Evolutionary conservation across 1,140 invertebrate species (phyloP).

Genomic region (Bombus consobrinus): DNA sequence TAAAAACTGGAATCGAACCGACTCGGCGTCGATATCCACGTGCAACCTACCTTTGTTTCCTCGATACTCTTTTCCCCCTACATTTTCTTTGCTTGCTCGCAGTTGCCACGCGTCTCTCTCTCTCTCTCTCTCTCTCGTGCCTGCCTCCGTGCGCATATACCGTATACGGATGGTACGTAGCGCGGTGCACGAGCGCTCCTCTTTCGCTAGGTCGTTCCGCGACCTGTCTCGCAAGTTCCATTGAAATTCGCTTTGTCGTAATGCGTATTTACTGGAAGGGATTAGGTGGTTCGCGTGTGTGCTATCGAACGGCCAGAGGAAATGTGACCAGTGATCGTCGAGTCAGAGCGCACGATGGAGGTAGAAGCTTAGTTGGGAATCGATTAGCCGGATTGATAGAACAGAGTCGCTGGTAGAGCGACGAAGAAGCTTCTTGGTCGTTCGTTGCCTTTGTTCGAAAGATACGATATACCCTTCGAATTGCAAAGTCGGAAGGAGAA

Average conservation of each 20-base stretch:
- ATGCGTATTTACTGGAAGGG: slow-evolving; percentile 19
- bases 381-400: background rate
- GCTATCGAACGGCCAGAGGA: background rate
- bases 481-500: too few relatives aligned
- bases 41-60: slow-evolving; percentile 21
- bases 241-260: slow-evolving; percentile 26
- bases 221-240: background rate
- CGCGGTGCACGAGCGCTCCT: background rate
- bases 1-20: slow-evolving; percentile 26
- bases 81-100: too few relatives aligned
- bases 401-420: background rate
- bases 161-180: background rate
- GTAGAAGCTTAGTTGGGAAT: background rate
- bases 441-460: background rate
- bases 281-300: background rate
- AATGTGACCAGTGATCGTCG: background rate
- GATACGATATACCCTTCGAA: too few relatives aligned
- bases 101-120: background rate
- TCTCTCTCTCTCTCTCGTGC: background rate
- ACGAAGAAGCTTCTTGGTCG: background rate
- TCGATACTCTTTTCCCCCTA: background rate
- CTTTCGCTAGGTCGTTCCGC: background rate
- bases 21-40: slow-evolving; percentile 2
- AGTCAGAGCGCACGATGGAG: background rate
- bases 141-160: background rate